These are phyloP conservation scores for Uria aalge DNA, from an alignment of 2,113 vertebrate genomes.

Conservation along the genomic window DNA sequence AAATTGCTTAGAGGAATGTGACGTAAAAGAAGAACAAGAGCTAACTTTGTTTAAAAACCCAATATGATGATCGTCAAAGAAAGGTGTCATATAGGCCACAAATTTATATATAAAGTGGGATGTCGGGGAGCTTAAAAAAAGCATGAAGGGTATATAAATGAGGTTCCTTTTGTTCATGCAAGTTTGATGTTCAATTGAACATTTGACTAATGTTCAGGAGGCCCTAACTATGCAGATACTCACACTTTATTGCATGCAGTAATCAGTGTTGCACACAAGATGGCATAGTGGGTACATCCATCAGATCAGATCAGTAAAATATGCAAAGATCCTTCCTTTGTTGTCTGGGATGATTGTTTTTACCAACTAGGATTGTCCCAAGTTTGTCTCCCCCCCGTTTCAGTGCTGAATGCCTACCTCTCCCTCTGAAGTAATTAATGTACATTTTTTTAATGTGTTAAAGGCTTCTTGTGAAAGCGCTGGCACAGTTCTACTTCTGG, in stretches of 20 bases:
- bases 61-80: not conserved
- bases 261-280: conserved; percentile 10
- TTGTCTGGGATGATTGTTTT: not conserved
- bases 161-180: not conserved
- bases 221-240: not conserved
- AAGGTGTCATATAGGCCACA: not conserved
- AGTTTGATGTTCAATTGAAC: not conserved
- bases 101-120: not conserved
- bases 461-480: not conserved
- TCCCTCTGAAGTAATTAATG: not conserved
- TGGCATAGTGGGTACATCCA: conserved; percentile 12
- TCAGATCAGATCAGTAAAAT: not conserved
- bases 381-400: not conserved
- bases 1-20: not conserved
- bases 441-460: not conserved
- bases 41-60: not conserved
- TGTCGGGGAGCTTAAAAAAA: not conserved
- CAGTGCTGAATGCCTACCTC: not conserved
- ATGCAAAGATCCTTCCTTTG: not conserved
- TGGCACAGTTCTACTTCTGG: not conserved
- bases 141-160: not conserved
- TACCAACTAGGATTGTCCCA: not conserved
- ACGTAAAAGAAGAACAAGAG: not conserved
- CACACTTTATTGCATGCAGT: not conserved
- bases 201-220: not conserved